Conservation (phyloP, 92 coral and sea anemone genomes). For the Phymanthus crucifer region DNA sequence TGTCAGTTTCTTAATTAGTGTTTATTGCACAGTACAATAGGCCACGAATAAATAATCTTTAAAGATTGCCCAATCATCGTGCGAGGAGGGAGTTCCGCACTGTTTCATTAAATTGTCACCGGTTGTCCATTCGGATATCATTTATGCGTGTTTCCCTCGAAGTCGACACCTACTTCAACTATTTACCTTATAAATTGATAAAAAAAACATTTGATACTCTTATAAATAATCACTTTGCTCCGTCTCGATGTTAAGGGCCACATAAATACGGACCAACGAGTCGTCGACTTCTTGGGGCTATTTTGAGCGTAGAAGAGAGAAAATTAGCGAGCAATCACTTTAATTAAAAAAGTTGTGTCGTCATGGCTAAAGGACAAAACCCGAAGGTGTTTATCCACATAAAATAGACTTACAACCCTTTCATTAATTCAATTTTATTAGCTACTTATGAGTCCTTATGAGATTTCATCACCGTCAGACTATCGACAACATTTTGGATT, state of each 20-base stretch:
- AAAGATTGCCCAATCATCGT: conserved; percentile 76
- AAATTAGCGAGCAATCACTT: conserved; percentile 67
- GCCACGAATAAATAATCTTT: too few species aligned
- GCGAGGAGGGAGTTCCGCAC: conserved; percentile 68
- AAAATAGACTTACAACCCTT: not conserved
- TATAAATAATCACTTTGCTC: not conserved
- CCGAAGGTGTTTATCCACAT: conserved; percentile 10
- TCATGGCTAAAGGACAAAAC: conserved; percentile 50
- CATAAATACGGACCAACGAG: not conserved
- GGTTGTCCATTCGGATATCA: conserved; percentile 14
- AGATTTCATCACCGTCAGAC: not conserved
- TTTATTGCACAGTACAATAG: too few species aligned
- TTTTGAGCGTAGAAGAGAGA: conserved; percentile 37
- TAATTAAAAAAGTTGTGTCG: conserved; percentile 71
- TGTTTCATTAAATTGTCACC: conserved; percentile 64
- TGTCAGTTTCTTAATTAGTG: too few species aligned
- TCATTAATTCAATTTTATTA: not conserved
- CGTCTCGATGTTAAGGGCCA: not conserved
- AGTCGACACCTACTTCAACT: conserved; percentile 33
- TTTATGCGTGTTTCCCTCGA: conserved; percentile 20
- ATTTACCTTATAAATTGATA: conserved; percentile 28
- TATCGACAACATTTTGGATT: not conserved
- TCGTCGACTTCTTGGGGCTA: not conserved
- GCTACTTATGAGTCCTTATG: not conserved
- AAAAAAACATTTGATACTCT: conserved; percentile 1